Evolutionary conservation across 2,888 invertebrate genomes (phyloP).

Genomic region (Imbricaverruca yamaguchii): DNA sequence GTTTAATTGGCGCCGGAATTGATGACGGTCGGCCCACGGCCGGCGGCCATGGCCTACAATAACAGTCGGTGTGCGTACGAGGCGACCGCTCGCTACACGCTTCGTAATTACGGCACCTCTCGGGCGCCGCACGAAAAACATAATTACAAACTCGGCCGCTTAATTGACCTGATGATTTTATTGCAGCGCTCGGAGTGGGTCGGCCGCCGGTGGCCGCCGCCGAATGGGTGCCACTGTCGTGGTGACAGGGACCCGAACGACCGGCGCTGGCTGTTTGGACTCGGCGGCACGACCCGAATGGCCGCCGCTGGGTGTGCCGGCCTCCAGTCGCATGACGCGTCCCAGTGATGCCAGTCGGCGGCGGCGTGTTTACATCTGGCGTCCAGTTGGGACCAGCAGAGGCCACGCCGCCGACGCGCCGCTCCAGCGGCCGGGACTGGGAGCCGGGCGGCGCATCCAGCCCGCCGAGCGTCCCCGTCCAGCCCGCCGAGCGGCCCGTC

Average conservation of each 20-base stretch:
- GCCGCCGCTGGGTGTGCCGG: neutral
- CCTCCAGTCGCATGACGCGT: neutral
- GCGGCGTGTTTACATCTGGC: neutral
- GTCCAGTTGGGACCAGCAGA: neutral
- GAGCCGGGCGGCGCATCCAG: no score
- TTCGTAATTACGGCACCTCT: constrained; percentile 12
- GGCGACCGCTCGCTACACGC: neutral
- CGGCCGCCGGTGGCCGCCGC: neutral
- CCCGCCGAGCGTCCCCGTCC: no score
- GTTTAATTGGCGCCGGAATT: neutral
- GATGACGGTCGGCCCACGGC: neutral
- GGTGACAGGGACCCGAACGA: neutral
- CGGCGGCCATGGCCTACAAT: neutral
- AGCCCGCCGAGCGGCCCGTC: no score
- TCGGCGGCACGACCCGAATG: neutral
- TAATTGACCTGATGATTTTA: constrained; percentile 13
- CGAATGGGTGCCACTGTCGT: neutral
- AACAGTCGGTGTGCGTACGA: neutral
- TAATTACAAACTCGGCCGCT: neutral
- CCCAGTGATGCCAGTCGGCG: neutral
- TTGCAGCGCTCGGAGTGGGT: neutral
- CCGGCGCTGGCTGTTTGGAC: no score
- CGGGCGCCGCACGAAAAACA: neutral
- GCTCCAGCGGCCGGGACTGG: no score
- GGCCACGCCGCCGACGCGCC: neutral